Evolutionary conservation across 2,797 vertebrate species (phyloP).

Genomic region (Bothrops alternatus): DNA sequence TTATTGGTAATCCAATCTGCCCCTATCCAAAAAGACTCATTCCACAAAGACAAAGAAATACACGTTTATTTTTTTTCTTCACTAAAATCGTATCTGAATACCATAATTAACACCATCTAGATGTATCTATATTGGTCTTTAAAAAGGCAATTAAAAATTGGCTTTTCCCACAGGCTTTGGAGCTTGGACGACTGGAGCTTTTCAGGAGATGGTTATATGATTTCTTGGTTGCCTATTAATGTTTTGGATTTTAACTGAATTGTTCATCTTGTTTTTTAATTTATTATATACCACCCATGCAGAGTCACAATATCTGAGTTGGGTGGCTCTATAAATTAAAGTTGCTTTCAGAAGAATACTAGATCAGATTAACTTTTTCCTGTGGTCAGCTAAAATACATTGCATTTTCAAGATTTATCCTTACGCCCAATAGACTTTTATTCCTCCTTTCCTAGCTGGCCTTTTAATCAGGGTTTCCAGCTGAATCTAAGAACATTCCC

Average conservation of each 20-base stretch:
- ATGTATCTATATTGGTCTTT: background rate
- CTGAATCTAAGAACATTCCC: background rate
- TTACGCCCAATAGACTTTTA: background rate
- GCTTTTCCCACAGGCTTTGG: background rate
- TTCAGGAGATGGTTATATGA: background rate
- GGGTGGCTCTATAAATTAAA: background rate
- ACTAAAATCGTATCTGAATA: background rate
- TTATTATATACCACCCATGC: background rate
- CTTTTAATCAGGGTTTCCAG: background rate
- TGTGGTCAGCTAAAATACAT: background rate
- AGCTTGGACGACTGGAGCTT: background rate
- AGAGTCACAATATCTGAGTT: background rate
- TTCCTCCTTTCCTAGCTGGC: background rate
- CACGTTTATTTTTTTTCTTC: no score
- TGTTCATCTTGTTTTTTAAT: background rate
- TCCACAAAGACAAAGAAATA: background rate
- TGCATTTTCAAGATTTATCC: background rate
- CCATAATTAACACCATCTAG: background rate
- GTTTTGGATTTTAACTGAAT: background rate
- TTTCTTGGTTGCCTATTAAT: background rate
- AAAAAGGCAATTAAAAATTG: background rate
- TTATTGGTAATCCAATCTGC: background rate
- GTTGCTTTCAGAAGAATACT: background rate
- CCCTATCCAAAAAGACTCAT: background rate
- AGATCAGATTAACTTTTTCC: background rate